Percentiles rank a stretch among this genome's conserved stretches.
Evolutionary conservation across 2,113 vertebrate species (phyloP).

Genomic region (Emydocephalus ijimae): DNA sequence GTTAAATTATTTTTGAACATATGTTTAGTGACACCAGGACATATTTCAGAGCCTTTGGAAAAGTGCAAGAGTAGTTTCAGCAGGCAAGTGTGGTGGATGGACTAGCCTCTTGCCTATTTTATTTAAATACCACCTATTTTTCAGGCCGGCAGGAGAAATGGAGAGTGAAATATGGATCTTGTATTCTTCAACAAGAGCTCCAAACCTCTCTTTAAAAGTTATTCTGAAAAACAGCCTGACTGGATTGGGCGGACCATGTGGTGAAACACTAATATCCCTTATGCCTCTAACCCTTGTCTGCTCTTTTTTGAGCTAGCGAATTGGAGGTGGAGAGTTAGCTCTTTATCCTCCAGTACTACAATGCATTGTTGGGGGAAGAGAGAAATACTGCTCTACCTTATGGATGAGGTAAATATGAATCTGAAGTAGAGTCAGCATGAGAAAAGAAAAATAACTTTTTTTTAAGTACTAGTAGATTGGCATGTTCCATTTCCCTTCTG

Average conservation of each 20-base stretch:
- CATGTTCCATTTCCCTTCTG: neutral
- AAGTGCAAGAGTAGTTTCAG: neutral
- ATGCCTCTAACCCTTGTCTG: neutral
- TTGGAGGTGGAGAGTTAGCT: neutral
- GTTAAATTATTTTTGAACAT: neutral
- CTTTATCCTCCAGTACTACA: neutral
- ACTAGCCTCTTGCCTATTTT: neutral
- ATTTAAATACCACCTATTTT: neutral
- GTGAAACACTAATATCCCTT: neutral
- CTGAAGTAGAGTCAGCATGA: neutral
- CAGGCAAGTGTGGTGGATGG: neutral
- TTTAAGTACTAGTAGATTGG: neutral
- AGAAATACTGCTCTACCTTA: neutral
- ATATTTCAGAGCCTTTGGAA: neutral
- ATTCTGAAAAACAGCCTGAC: neutral
- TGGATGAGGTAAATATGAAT: neutral
- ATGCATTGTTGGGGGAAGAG: neutral
- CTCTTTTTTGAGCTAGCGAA: neutral
- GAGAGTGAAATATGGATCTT: neutral
- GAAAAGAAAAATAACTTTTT: neutral
- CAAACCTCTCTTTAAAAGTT: neutral
- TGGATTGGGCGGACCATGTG: neutral
- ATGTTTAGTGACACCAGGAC: neutral
- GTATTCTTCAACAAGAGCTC: neutral
- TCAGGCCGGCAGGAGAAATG: neutral